Percentiles rank a stretch among this genome's conserved stretches.
phyloP scores from a whole-genome alignment of 2,113 vertebrate species.

The Malurus melanocephalus region DNA sequence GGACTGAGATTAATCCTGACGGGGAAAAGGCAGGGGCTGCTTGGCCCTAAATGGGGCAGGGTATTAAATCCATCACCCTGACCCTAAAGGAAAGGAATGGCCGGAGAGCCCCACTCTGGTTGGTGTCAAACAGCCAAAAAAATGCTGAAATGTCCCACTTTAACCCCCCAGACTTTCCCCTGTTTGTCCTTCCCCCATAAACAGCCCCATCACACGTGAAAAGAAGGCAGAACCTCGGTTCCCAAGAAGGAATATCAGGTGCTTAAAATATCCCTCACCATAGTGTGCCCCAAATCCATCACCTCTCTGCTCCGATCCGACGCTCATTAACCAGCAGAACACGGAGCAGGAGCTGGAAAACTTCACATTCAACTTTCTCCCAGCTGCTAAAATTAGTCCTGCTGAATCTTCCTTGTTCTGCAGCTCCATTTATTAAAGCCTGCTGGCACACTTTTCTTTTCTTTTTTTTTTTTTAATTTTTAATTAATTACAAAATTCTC shows the following conservation, averaged over 20 bases:
- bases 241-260: neutral
- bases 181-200: too few relatives aligned
- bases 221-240: neutral
- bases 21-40: neutral
- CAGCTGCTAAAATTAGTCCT: constrained; percentile 44
- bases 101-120: neutral
- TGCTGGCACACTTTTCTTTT: neutral
- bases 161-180: neutral
- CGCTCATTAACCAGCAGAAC: neutral
- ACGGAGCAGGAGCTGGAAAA: neutral
- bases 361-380: constrained; percentile 14
- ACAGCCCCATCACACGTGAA: neutral
- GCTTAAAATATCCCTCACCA: constrained; percentile 12
- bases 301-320: neutral
- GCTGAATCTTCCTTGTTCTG: constrained; percentile 8
- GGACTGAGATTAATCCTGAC: neutral
- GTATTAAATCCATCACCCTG: neutral
- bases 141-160: too few relatives aligned
- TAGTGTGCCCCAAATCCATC: constrained; percentile 45
- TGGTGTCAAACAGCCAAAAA: neutral
- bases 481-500: constrained; percentile 28
- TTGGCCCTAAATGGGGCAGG: neutral
- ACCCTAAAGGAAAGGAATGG: neutral
- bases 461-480: neutral
- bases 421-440: neutral